These are phyloP conservation scores for Thamnophis sirtalis DNA, from an alignment of 2,113 vertebrate species.

Conservation along the genomic window DNA sequence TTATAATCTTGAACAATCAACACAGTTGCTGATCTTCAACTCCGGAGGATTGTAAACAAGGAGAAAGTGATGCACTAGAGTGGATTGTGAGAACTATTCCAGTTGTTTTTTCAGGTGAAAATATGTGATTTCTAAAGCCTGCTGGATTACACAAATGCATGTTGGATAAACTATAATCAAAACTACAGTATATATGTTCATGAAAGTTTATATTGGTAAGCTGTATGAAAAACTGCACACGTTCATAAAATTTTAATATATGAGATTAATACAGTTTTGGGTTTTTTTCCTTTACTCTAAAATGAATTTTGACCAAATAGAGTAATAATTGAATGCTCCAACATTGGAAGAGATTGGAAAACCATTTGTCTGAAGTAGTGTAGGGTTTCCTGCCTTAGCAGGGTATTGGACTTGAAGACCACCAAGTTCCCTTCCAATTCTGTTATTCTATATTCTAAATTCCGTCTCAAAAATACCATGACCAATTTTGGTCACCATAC, in stretches of 20 bases:
- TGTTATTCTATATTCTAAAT: too few species aligned
- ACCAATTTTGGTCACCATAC: too few species aligned
- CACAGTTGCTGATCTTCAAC: background rate
- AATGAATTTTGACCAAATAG: background rate
- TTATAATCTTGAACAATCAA: background rate
- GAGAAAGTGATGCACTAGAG: background rate
- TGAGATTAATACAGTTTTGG: background rate
- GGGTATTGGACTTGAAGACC: too few species aligned
- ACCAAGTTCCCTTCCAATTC: too few species aligned
- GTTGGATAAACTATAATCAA: background rate
- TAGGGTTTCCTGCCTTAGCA: too few species aligned
- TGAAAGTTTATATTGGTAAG: background rate
- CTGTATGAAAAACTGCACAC: background rate
- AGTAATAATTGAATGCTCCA: background rate
- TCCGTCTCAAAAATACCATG: background rate
- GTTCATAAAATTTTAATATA: background rate
- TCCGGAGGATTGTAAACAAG: background rate
- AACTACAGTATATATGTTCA: too few species aligned
- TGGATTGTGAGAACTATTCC: background rate
- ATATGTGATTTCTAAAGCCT: background rate
- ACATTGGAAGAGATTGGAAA: background rate
- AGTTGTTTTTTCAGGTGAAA: background rate
- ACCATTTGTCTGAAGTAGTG: too few species aligned
- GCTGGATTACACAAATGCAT: background rate
- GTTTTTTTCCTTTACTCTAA: background rate